Conservation (phyloP, 2,888 invertebrate genomes). For the Clusia tigrina region DNA sequence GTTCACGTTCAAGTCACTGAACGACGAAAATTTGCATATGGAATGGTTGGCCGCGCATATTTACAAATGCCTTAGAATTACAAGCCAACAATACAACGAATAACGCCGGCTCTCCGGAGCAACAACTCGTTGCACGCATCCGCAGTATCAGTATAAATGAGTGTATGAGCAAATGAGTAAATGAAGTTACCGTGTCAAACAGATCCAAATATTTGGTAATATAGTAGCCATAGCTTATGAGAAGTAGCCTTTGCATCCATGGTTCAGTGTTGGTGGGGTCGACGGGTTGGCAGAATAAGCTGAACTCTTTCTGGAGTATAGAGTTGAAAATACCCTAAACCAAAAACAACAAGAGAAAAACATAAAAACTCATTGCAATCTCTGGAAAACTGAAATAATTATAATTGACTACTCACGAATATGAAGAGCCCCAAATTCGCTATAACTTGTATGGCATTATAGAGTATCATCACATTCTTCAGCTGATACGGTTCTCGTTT, state of each 20-base stretch:
- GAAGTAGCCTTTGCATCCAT: constrained; percentile 63
- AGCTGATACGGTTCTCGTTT: constrained; percentile 72
- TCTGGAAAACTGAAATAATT: neutral
- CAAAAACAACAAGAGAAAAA: constrained; percentile 12
- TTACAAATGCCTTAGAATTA: too few relatives aligned
- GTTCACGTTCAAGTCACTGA: too few relatives aligned
- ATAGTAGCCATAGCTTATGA: constrained; percentile 71
- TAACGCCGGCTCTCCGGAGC: neutral
- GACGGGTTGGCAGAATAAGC: constrained; percentile 52
- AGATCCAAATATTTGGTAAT: constrained; percentile 76
- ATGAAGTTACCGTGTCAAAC: constrained; percentile 70
- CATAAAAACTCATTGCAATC: neutral
- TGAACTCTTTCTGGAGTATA: constrained; percentile 49
- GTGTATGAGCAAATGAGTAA: neutral
- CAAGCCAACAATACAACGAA: neutral
- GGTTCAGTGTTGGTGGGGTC: constrained; percentile 49
- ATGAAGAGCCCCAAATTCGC: constrained; percentile 43
- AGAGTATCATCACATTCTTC: constrained; percentile 71
- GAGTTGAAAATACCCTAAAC: constrained; percentile 44
- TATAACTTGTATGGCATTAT: constrained; percentile 71
- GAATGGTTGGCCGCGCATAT: too few relatives aligned
- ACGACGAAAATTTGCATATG: too few relatives aligned
- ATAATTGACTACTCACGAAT: constrained; percentile 26
- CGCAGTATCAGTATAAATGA: neutral
- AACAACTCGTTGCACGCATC: neutral